Percentiles rank a stretch among this genome's conserved stretches.
phyloP scores from a whole-genome alignment of 92 coral and sea anemone genomes.

The Parazoanthus swiftii region DNA sequence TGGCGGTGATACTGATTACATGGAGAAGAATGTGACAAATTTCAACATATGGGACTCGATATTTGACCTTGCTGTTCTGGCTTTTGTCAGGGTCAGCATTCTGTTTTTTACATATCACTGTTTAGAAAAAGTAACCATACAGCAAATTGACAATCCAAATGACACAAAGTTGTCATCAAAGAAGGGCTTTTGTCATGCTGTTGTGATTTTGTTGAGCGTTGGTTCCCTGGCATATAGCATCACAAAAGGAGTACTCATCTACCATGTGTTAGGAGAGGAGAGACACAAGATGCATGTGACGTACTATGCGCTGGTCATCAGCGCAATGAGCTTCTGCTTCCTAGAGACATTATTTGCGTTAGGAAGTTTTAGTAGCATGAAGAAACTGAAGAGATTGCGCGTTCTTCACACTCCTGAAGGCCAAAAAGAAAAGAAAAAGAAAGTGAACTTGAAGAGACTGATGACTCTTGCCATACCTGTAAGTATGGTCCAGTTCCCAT shows the following conservation, averaged over 20 bases:
- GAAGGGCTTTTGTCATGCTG: constrained; percentile 58
- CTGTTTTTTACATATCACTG: constrained; percentile 62
- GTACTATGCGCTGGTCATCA: constrained; percentile 74
- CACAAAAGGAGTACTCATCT: constrained; percentile 83
- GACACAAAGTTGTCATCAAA: constrained; percentile 55
- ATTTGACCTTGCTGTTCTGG: constrained; percentile 75
- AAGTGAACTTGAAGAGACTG: constrained; percentile 71
- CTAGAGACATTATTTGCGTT: constrained; percentile 66
- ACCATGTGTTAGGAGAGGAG: constrained; percentile 58
- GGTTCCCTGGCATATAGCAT: constrained; percentile 77
- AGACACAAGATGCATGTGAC: constrained; percentile 64
- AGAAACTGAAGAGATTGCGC: constrained; percentile 59
- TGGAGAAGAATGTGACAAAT: constrained; percentile 69
- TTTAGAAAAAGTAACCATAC: constrained; percentile 65
- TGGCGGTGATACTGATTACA: constrained; percentile 73
- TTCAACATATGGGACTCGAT: constrained; percentile 79
- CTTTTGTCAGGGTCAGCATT: constrained; percentile 67
- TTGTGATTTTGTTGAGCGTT: constrained; percentile 64
- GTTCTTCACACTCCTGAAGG: constrained; percentile 67
- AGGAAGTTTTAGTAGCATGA: constrained; percentile 72
- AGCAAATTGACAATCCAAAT: constrained; percentile 71
- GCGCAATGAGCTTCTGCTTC: constrained; percentile 65
- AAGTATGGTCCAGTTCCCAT: constrained; percentile 34
- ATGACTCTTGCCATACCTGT: constrained; percentile 86
- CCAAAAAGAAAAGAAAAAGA: constrained; percentile 46